Conservation (phyloP, 2,797 vertebrate species). For the Leuciscus waleckii region DNA sequence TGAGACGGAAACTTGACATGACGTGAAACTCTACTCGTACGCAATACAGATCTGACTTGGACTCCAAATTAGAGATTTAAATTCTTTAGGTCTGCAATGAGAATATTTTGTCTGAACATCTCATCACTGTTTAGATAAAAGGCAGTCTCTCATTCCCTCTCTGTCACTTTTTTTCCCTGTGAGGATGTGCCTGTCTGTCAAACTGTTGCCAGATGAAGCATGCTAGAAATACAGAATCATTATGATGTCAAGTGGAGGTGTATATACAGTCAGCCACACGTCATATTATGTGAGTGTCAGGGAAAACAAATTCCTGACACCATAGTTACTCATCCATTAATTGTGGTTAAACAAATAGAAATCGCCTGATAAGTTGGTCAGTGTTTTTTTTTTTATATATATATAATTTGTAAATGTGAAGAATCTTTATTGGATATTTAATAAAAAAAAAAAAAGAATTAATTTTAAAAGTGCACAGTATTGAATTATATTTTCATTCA, state of each 20-base stretch:
- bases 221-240: constrained; percentile 7
- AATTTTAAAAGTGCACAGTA: not conserved
- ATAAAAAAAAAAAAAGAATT: no score
- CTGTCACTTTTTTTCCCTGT: not conserved
- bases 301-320: not conserved
- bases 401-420: not conserved
- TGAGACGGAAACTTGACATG: not conserved
- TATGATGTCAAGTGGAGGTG: constrained; percentile 21
- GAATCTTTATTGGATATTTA: not conserved
- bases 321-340: not conserved
- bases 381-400: no score
- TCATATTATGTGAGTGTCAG: not conserved
- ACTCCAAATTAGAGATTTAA: not conserved
- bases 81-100: constrained; percentile 5
- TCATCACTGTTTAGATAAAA: constrained; percentile 27
- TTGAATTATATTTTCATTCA: not conserved
- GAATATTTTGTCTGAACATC: constrained; percentile 39
- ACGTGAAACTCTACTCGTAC: not conserved
- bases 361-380: no score
- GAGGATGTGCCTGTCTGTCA: constrained; percentile 1
- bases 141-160: constrained; percentile 1
- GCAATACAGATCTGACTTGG: constrained; percentile 12
- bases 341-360: not conserved
- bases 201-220: not conserved
- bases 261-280: not conserved